These are phyloP conservation scores for Mixornis gularis DNA, from an alignment of 2,113 vertebrate genomes.

Conservation along the genomic window DNA sequence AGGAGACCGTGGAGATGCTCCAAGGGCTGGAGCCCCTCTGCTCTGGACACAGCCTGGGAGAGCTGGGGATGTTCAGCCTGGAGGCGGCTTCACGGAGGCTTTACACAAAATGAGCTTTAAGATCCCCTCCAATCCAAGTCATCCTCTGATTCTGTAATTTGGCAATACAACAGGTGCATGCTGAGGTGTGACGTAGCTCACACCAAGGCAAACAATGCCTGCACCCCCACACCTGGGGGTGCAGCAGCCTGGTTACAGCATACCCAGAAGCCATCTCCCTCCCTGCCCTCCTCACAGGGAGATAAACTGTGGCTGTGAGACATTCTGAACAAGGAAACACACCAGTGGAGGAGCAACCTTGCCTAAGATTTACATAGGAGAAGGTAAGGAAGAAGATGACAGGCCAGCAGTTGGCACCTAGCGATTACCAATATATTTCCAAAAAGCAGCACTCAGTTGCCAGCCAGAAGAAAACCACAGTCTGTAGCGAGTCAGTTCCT, in stretches of 20 bases:
- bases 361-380: not conserved
- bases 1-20: not conserved
- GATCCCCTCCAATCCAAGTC: not conserved
- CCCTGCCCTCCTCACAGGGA: not conserved
- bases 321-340: not conserved
- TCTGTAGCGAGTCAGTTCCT: not conserved
- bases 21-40: not conserved
- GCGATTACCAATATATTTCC: not conserved
- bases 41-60: not conserved
- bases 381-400: not conserved
- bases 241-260: not conserved
- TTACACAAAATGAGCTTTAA: not conserved
- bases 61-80: not conserved
- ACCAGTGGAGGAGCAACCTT: not conserved
- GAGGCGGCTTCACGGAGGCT: not conserved
- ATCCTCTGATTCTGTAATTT: not conserved
- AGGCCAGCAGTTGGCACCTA: not conserved
- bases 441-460: not conserved
- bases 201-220: not conserved
- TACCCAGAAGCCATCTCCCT: not conserved
- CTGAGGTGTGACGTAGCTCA: not conserved
- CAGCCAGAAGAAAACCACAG: not conserved
- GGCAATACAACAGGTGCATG: fast-evolving
- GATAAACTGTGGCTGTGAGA: not conserved
- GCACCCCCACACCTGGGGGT: fast-evolving